Percentiles rank a stretch among this genome's conserved stretches.
Evolutionary conservation across 2,113 vertebrate genomes (phyloP).

Genomic region (Aythya baeri): DNA sequence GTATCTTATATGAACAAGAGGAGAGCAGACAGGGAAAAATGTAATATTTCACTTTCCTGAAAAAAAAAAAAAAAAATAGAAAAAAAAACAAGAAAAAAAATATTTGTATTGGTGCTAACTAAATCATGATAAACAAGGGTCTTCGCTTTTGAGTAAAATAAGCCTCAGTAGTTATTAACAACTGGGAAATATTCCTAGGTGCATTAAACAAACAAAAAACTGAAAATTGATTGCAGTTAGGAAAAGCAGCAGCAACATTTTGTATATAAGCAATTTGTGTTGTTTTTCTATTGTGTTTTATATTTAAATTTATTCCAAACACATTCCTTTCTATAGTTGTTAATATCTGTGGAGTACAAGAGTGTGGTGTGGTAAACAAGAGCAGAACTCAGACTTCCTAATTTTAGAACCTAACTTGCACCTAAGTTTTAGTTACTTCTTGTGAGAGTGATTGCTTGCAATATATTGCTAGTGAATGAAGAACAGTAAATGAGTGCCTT

Average conservation of each 20-base stretch:
- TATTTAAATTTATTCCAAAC: not conserved
- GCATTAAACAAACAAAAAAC: not conserved
- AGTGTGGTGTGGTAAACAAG: not conserved
- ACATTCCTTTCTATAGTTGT: not conserved
- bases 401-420: not conserved
- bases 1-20: not conserved
- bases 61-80: not conserved
- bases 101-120: accelerated
- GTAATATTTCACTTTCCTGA: not conserved
- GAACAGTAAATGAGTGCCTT: not conserved
- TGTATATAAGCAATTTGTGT: not conserved
- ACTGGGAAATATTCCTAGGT: not conserved
- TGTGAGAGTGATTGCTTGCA: not conserved
- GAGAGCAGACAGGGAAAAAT: not conserved
- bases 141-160: not conserved
- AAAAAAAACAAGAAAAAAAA: not conserved
- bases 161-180: not conserved
- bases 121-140: not conserved
- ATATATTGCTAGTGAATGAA: not conserved
- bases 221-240: not conserved
- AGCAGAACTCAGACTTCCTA: not conserved
- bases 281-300: not conserved
- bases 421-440: not conserved
- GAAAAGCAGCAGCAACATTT: not conserved
- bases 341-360: not conserved